Conservation (phyloP, 2,888 invertebrate genomes). For the Euplexia lucipara region DNA sequence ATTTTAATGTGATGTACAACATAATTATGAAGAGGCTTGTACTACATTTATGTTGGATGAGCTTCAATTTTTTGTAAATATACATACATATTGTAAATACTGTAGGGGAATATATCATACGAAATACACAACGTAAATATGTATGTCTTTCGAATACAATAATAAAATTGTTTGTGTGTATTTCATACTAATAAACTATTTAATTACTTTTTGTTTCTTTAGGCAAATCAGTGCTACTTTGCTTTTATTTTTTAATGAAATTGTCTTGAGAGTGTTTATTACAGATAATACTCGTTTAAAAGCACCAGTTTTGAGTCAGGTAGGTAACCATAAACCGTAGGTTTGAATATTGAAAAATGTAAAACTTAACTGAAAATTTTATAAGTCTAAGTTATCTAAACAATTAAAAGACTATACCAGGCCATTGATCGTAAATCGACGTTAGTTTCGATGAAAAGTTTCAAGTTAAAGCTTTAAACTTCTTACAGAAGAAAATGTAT, state of each 20-base stretch:
- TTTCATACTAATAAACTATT: slow-evolving; percentile 36
- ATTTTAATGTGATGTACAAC: slow-evolving; percentile 67
- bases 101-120: slow-evolving; percentile 54
- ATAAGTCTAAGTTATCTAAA: slow-evolving; percentile 23
- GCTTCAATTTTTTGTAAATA: slow-evolving; percentile 80
- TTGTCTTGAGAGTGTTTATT: too few relatives aligned
- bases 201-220: slow-evolving; percentile 33
- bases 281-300: slow-evolving; percentile 1
- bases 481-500: slow-evolving; percentile 66
- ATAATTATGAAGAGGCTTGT: slow-evolving; percentile 74
- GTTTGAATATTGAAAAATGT: neutral
- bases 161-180: slow-evolving; percentile 42
- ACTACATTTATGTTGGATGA: slow-evolving; percentile 71
- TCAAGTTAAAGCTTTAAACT: slow-evolving; percentile 70
- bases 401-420: slow-evolving; percentile 35
- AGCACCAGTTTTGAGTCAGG: neutral
- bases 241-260: too few relatives aligned
- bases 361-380: neutral
- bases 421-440: slow-evolving; percentile 35
- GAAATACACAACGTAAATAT: slow-evolving; percentile 53
- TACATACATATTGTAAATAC: slow-evolving; percentile 72
- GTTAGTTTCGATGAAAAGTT: slow-evolving; percentile 48
- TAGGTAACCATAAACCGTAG: neutral
- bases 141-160: slow-evolving; percentile 53
- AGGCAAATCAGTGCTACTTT: slow-evolving; percentile 16